phyloP scores from a whole-genome alignment of 64 coral and sea anemone genomes.

The Montipora cactus region DNA sequence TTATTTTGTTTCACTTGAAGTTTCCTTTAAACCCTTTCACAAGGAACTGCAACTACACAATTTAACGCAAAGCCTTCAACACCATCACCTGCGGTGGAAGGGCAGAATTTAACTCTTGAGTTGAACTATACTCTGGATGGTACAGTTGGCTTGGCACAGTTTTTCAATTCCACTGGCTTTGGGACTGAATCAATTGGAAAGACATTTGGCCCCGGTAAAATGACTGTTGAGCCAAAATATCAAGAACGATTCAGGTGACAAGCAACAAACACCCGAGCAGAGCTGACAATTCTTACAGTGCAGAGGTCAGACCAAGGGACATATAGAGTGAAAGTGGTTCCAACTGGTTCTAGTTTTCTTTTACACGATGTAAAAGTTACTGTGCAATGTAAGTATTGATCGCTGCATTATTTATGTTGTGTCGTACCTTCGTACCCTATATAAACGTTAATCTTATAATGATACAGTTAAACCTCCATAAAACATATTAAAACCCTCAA shows the following conservation, averaged over 20 bases:
- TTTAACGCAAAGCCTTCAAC: neutral
- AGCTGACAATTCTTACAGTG: neutral
- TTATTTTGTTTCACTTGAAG: too few species aligned
- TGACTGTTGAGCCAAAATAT: neutral
- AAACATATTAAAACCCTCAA: too few species aligned
- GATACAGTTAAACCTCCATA: too few species aligned
- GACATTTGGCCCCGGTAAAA: too few species aligned
- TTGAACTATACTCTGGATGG: neutral
- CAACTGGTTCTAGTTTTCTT: neutral
- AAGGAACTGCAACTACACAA: neutral
- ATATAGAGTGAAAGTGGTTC: neutral
- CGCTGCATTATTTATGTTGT: too few species aligned
- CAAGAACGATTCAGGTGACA: neutral
- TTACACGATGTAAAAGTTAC: neutral
- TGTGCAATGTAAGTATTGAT: constrained; percentile 4
- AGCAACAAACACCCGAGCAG: neutral
- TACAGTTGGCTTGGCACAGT: neutral
- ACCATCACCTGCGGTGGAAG: neutral
- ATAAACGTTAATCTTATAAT: too few species aligned
- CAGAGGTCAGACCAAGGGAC: neutral
- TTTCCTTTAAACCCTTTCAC: neutral
- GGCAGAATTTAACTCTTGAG: neutral
- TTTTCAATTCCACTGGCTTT: neutral
- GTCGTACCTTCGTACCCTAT: too few species aligned
- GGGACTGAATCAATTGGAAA: neutral